Conservation (phyloP, 2,797 vertebrate genomes). For the Notamacropus eugenii region DNA sequence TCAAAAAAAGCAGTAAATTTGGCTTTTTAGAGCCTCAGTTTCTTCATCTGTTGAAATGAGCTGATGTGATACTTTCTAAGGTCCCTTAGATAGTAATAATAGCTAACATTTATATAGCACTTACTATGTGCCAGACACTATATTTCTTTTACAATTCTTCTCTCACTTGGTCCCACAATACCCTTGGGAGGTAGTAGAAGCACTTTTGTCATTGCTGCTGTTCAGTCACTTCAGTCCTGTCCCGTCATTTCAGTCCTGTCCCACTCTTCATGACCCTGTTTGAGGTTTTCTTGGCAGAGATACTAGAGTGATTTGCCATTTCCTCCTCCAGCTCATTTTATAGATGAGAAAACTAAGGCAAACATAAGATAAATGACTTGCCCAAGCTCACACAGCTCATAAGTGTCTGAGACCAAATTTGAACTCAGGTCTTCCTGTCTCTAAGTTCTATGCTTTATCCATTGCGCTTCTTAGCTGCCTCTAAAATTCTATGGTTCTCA, state of each 20-base stretch:
- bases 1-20: neutral
- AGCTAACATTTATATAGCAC: neutral
- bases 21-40: neutral
- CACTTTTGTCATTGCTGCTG: neutral
- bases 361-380: neutral
- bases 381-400: neutral
- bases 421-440: neutral
- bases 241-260: neutral
- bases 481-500: neutral
- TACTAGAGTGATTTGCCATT: neutral
- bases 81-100: neutral
- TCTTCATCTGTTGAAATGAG: neutral
- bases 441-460: neutral
- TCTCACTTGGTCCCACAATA: neutral
- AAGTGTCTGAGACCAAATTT: neutral
- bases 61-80: neutral
- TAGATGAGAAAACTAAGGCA: neutral
- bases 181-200: neutral
- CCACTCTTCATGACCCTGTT: neutral
- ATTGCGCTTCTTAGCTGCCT: neutral
- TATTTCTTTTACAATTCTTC: neutral
- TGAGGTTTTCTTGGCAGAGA: neutral
- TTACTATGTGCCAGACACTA: neutral
- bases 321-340: neutral
- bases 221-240: neutral